A percentile compares a stretch with the other conserved stretches of the same genome.
These are phyloP conservation scores for Poecile montanus DNA, from an alignment of 2,797 vertebrate genomes.

Conservation along the genomic window DNA sequence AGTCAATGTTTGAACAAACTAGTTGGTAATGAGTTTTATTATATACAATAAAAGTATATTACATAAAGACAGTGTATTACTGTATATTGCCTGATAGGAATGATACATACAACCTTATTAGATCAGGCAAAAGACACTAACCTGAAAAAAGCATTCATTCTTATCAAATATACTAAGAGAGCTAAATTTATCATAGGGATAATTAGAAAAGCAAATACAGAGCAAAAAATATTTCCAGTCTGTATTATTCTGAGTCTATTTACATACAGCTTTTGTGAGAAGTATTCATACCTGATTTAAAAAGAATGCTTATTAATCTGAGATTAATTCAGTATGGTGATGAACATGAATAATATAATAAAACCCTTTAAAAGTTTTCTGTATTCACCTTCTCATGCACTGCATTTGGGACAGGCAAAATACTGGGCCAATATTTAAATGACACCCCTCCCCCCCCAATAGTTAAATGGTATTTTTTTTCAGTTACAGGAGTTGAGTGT, in stretches of 20 bases:
- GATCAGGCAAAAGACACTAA: not conserved
- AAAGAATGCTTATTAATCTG: not conserved
- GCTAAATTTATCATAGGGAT: not conserved
- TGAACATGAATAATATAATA: not conserved
- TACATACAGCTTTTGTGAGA: not conserved
- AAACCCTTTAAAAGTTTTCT: not conserved
- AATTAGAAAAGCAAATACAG: constrained; percentile 28
- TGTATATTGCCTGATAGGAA: not conserved
- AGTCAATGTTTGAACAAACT: not conserved
- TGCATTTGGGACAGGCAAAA: not conserved
- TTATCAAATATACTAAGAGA: not conserved
- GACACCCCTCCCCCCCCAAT: not conserved
- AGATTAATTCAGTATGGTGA: not conserved
- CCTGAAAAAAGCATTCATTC: not conserved
- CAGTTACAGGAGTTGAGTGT: not conserved
- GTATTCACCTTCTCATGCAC: not conserved
- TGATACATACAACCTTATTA: not conserved
- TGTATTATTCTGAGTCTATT: not conserved
- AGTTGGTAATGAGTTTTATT: constrained; percentile 4
- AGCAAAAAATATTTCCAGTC: not conserved
- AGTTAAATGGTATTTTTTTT: not conserved
- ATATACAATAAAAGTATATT: not conserved
- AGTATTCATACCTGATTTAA: not conserved
- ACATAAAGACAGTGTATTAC: not conserved
- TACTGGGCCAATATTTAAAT: not conserved